Evolutionary conservation across 2,888 invertebrate species (phyloP), one percentile per base, ranked within the genome.

Genomic region (Lagria hirta): DNA sequence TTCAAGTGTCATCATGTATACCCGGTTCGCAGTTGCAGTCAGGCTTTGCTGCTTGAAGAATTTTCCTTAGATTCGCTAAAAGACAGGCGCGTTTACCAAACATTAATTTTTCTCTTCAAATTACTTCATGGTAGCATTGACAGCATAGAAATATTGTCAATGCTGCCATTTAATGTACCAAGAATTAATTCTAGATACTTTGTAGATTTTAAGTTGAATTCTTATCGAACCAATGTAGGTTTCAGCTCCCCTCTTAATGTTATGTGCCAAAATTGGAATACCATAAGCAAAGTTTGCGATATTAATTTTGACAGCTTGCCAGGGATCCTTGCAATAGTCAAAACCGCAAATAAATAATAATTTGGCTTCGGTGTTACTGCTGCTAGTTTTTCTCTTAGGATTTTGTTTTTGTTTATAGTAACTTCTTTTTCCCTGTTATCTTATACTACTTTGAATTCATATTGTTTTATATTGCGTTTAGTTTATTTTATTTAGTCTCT

Each of bases 51-150:
- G 16, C 11, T 30, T 3, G 3, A 30, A 14, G 10, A n/a, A 5
- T 30, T 16, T 30, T 7, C 5, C 3, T 11, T 30, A 8, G 16
- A 17, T 11, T 30, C 16, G 3, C 11, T 30, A 8, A 10, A 4
- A 11, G 6, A 5, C 8, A 14, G 30, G 10, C 15, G 30, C 7
- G 17, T n/a, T 13, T 15, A 10, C 6, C 3, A 6, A 7, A 6
- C 11, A 3, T 8, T 18, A 18, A 15, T 11, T n/a, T 30, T 30
- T 17, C 11, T 30, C n/a, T 30, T 8, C 16, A 30, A 17, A 8
- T 8, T 30, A 8, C 3, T 30, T 3, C 14, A 11, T 16, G 17
- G 17, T 4, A 7, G 3, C 3, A 30, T 30, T 30, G 30, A 30
- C 16, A 13, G 30, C 11, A 18, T 18, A 6, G 18, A 18, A 6